Conservation (phyloP, 2,888 invertebrate species). For the Drosophila maculinotata region DNA sequence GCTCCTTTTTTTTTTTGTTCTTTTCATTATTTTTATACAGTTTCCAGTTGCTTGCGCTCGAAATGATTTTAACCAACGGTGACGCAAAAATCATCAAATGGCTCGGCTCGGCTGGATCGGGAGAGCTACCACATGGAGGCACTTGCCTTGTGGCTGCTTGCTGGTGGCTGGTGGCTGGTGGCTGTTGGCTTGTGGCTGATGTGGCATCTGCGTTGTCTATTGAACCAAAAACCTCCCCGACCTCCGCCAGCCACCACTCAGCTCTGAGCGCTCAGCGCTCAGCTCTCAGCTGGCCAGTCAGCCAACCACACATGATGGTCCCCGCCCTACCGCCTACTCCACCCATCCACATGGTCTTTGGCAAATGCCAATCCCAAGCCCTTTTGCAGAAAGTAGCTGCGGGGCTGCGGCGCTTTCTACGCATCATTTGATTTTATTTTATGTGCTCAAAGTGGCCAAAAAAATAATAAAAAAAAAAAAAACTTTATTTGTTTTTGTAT, state of each 20-base stretch:
- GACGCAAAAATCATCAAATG: conserved; percentile 81
- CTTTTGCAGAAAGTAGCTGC: conserved; percentile 61
- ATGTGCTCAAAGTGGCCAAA: conserved; percentile 77
- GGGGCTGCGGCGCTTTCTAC: conserved; percentile 67
- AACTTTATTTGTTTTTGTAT: conserved; percentile 82
- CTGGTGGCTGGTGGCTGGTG: conserved; percentile 24
- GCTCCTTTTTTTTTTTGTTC: conserved; percentile 21
- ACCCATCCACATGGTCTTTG: background rate
- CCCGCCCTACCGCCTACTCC: conserved; percentile 19
- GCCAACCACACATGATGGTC: conserved; percentile 44
- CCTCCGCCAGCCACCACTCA: conserved; percentile 23
- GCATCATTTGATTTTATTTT: conserved; percentile 82
- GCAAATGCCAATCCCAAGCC: conserved; percentile 34
- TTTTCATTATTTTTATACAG: conserved; percentile 79
- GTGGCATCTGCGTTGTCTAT: conserved; percentile 71
- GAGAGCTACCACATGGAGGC: conserved; percentile 21
- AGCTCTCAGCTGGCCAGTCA: conserved; percentile 42
- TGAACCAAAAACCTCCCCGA: conserved; percentile 64
- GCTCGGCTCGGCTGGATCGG: conserved; percentile 15
- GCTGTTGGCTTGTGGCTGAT: too few species aligned
- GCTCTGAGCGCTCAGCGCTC: too few species aligned
- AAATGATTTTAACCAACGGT: conserved; percentile 81
- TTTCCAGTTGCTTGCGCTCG: conserved; percentile 83
- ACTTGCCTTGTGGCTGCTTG: conserved; percentile 29
- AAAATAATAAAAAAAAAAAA: conserved; percentile 54